These are phyloP conservation scores for Toxostoma redivivum DNA, from an alignment of 2,113 vertebrate species.

Conservation along the genomic window DNA sequence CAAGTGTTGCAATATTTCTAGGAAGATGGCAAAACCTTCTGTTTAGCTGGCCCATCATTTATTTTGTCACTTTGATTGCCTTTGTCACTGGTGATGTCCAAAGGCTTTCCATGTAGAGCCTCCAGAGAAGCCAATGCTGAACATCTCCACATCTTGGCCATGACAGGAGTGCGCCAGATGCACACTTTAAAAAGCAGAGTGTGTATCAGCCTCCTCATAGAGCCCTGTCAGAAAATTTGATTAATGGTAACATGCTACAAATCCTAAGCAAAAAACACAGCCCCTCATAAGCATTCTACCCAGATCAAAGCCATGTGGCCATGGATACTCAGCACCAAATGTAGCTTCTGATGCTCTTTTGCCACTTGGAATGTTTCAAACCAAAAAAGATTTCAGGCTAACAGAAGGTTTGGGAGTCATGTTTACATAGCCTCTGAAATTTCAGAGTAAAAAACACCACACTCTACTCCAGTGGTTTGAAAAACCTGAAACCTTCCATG, in stretches of 20 bases:
- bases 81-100: neutral
- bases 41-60: neutral
- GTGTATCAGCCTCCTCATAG: neutral
- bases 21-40: neutral
- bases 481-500: neutral
- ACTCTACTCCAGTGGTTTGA: neutral
- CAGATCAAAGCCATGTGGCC: conserved; percentile 60
- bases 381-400: neutral
- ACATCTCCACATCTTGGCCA: neutral
- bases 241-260: neutral
- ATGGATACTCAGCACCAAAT: conserved; percentile 8
- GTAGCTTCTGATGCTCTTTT: conserved; percentile 35
- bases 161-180: neutral
- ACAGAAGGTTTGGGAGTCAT: neutral
- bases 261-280: conserved; percentile 14
- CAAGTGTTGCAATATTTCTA: neutral
- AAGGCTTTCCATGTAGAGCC: neutral
- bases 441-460: neutral
- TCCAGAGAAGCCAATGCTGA: neutral
- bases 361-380: conserved; percentile 29
- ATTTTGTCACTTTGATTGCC: neutral
- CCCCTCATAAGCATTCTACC: neutral
- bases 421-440: neutral
- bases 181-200: conserved; percentile 7
- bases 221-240: conserved; percentile 28